These are phyloP conservation scores for Corythornis cristatus DNA, from an alignment of 2,113 vertebrate genomes.

Conservation along the genomic window DNA sequence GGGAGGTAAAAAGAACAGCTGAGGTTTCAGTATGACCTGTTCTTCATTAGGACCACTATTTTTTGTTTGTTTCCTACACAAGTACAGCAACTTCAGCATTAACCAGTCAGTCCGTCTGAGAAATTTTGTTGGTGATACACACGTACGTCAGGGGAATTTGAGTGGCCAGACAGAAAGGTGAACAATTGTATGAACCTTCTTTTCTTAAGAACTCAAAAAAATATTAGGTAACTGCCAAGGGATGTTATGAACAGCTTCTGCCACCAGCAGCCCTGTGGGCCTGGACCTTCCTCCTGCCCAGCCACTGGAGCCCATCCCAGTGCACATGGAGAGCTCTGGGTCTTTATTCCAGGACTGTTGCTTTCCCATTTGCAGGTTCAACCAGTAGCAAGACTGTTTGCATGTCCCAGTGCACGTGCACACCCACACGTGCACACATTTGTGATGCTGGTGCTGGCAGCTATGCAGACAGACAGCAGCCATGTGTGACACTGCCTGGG, in stretches of 20 bases:
- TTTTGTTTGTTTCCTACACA: not conserved
- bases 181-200: not conserved
- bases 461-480: not conserved
- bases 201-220: not conserved
- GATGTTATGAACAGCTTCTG: not conserved
- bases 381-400: not conserved
- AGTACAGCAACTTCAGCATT: not conserved
- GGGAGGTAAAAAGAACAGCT: not conserved
- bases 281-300: not conserved
- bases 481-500: not conserved
- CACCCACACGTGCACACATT: not conserved
- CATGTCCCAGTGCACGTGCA: not conserved
- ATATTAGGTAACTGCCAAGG: not conserved
- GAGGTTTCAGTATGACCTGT: not conserved
- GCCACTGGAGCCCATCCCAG: not conserved
- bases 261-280: rapidly evolving
- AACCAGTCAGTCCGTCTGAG: not conserved
- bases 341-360: not conserved
- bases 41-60: not conserved
- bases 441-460: rapidly evolving
- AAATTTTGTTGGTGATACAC: not conserved
- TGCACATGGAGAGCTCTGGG: not conserved
- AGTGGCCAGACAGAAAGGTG: not conserved
- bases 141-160: not conserved
- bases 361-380: not conserved